Evolutionary conservation across 35 echinoderm and acorn worm genomes (phyloP).

Genomic region (Stichopus chloronotus): DNA sequence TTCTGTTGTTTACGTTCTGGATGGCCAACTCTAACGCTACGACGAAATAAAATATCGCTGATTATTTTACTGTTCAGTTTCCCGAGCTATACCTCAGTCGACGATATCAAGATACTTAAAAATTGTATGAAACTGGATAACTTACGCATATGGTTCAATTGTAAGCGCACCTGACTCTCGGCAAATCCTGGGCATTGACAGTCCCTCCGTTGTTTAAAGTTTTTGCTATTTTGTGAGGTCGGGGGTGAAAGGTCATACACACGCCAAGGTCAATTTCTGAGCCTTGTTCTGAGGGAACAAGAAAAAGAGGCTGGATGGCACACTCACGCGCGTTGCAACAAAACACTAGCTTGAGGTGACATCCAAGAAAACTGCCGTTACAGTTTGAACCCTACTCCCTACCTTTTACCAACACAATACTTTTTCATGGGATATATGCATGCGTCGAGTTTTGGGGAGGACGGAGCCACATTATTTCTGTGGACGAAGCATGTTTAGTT

Average conservation of each 20-base stretch:
- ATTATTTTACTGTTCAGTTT: not conserved
- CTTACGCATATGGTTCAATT: not conserved
- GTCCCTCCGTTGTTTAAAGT: constrained; percentile 16
- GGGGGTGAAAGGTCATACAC: not conserved
- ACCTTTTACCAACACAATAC: no score
- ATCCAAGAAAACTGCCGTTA: no score
- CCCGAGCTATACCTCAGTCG: not conserved
- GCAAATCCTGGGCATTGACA: not conserved
- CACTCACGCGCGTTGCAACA: not conserved
- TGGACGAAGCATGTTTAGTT: no score
- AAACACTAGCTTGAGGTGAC: no score
- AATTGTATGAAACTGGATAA: not conserved
- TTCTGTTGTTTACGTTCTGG: not conserved
- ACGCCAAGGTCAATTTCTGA: not conserved
- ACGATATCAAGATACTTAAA: not conserved
- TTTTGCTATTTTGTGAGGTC: not conserved
- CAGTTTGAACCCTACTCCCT: no score
- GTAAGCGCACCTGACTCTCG: not conserved
- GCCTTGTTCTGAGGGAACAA: not conserved
- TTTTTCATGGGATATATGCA: no score
- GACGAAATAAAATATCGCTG: not conserved
- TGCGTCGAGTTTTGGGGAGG: no score
- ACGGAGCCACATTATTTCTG: no score
- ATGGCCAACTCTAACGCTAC: not conserved
- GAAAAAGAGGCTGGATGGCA: not conserved